phyloP scores from a whole-genome alignment of 1,140 invertebrate genomes.

The Drosophila insularis region DNA sequence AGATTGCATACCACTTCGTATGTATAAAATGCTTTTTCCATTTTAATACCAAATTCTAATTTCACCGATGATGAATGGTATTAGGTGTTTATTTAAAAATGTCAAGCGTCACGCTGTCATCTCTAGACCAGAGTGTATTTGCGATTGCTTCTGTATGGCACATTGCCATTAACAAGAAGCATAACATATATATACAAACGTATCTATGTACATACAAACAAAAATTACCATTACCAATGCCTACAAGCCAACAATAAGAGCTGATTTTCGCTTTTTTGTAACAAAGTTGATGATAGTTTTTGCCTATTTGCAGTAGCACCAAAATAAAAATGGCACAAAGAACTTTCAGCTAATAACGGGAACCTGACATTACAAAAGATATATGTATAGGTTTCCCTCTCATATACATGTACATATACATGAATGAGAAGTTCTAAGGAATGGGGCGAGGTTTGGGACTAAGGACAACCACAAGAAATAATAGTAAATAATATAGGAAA shows the following conservation, averaged over 20 bases:
- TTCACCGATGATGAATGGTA: too few relatives aligned
- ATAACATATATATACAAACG: background rate
- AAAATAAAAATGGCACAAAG: slow-evolving; percentile 37
- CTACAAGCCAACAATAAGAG: slow-evolving; percentile 12
- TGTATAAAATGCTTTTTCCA: too few relatives aligned
- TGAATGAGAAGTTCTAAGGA: background rate
- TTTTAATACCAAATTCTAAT: too few relatives aligned
- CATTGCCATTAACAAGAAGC: slow-evolving; percentile 11
- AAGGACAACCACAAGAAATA: slow-evolving; percentile 60
- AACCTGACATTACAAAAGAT: slow-evolving; percentile 40
- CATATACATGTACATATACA: slow-evolving; percentile 24
- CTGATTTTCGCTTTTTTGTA: slow-evolving; percentile 24
- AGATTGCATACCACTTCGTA: too few relatives aligned
- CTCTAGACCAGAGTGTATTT: background rate
- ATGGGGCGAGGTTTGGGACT: background rate
- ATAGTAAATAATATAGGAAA: slow-evolving; percentile 68
- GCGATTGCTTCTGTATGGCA: background rate
- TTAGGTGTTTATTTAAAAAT: background rate
- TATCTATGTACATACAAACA: slow-evolving; percentile 7
- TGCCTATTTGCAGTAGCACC: slow-evolving; percentile 3
- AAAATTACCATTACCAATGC: slow-evolving; percentile 36
- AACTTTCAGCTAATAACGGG: slow-evolving; percentile 51
- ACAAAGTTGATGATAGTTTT: slow-evolving; percentile 58
- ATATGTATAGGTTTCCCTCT: slow-evolving; percentile 42
- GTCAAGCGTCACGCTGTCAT: background rate